Evolutionary conservation across 2,888 invertebrate species (phyloP), one percentile per base, ranked within the genome.

Genomic region (Protophormia terraenovae): DNA sequence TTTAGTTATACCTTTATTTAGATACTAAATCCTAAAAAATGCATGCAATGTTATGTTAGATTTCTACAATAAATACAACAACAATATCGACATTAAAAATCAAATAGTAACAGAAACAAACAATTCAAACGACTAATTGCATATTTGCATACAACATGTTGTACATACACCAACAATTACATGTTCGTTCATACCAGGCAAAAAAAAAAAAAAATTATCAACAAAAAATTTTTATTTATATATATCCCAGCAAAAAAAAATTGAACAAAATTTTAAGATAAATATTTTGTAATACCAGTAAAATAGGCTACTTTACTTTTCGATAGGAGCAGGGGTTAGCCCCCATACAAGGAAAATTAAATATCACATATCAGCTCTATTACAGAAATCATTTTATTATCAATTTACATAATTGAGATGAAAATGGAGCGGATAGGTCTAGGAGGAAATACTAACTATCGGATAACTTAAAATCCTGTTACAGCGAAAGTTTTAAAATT

Each of bases 81-180:
- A 72, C 24, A 79, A 64, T 27, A 35, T n/a, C 60, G 50, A 71
- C 62, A 71, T 71, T 50, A 19, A 72, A 66, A 60, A 58, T 47
- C 47, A 66, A 81, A 55, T 12, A 19, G 19, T 38, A 72, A 53
- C 12, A 53, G 50, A 62, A 62, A 38, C 47, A 60, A 79, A 79
- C 75, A 84, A 75, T 79, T 79, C 69, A 35, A 69, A 79, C 53
- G 47, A 79, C 79, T 84, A 84, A 84, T 84, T 79, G 79, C 75
- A 84, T 84, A 84, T 79, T 79, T 84, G 83, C 83, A 84, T 84
- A 84, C 79, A 75, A 58, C 81, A 67, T 73, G 80, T 81, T 81
- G 73, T 75, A 66, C 69, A 79, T 69, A 84, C 75, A 84, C 79
- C 79, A 79, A 71, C 79, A 84, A 84, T 84, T 84, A 84, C 83